phyloP scores from a whole-genome alignment of 2,113 vertebrate species.

The Crotophaga sulcirostris region DNA sequence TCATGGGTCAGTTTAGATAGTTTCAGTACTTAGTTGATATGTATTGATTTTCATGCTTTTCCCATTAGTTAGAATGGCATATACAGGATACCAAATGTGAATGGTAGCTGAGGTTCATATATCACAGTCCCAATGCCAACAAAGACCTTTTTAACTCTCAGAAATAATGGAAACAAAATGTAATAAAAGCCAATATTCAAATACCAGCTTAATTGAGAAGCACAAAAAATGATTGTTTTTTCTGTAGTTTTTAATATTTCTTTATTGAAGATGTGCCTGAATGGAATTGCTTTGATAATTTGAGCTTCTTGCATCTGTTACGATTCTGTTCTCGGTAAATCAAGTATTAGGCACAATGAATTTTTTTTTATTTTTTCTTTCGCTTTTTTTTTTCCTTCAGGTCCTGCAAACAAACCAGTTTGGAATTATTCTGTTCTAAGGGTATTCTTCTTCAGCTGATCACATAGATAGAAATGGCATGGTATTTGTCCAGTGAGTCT shows the following conservation, averaged over 20 bases:
- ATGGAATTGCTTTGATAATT: not conserved
- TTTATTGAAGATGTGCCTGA: not conserved
- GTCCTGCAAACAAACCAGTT: not conserved
- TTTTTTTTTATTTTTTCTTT: not conserved
- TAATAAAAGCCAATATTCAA: conserved; percentile 49
- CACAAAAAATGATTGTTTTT: conserved; percentile 16
- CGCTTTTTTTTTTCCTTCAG: rapidly evolving
- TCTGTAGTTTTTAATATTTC: conserved; percentile 12
- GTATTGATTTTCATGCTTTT: conserved; percentile 82
- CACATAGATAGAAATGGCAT: not conserved
- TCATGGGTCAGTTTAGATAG: conserved; percentile 75
- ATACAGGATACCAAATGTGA: conserved; percentile 69
- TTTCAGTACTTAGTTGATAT: conserved; percentile 79
- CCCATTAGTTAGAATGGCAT: conserved; percentile 72
- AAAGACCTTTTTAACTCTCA: conserved; percentile 64
- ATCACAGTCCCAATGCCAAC: conserved; percentile 56
- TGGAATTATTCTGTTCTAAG: not conserved
- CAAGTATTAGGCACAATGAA: not conserved
- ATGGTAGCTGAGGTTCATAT: conserved; percentile 58
- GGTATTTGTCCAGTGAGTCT: not conserved
- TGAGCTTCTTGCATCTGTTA: not conserved
- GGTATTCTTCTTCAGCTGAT: not conserved
- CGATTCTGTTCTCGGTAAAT: not conserved
- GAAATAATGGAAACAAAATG: conserved; percentile 68
- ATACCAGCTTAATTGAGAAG: conserved; percentile 46